Percentiles rank a stretch among this genome's conserved stretches.
Conservation (phyloP, 2,888 invertebrate species). For the Orchesellides sinensis region DNA sequence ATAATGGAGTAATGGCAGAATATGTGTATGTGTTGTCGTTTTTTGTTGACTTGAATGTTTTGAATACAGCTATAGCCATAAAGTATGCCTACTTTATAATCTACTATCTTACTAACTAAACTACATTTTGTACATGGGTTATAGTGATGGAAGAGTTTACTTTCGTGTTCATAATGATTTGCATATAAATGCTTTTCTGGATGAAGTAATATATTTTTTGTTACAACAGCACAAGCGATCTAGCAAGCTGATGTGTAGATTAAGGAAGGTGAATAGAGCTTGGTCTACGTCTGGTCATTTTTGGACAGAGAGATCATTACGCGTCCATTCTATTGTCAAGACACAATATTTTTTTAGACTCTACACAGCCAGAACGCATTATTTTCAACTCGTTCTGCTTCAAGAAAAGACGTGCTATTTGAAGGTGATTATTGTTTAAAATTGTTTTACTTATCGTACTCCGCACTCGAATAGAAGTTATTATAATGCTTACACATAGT, state of each 20-base stretch:
- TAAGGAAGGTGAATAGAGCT: neutral
- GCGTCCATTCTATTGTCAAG: neutral
- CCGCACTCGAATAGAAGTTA: too few species aligned
- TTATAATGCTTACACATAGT: too few species aligned
- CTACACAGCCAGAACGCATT: too few species aligned
- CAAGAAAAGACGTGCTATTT: too few species aligned
- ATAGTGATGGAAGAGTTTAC: conserved; percentile 13
- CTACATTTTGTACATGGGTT: neutral
- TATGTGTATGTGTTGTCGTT: neutral
- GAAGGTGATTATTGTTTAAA: too few species aligned
- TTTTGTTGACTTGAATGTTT: neutral
- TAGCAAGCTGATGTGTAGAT: neutral
- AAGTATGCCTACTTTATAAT: neutral
- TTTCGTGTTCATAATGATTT: conserved; percentile 31
- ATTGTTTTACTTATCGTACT: too few species aligned
- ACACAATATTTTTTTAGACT: too few species aligned
- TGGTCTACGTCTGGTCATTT: neutral
- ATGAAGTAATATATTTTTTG: neutral
- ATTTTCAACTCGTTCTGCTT: too few species aligned
- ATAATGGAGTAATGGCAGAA: neutral
- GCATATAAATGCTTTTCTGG: conserved; percentile 15
- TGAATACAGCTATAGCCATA: neutral
- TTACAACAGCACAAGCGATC: neutral
- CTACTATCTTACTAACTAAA: too few species aligned
- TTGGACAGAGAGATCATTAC: neutral